Evolutionary conservation across 2,797 vertebrate genomes (phyloP).

Genomic region (Chaetodon trifasciatus): DNA sequence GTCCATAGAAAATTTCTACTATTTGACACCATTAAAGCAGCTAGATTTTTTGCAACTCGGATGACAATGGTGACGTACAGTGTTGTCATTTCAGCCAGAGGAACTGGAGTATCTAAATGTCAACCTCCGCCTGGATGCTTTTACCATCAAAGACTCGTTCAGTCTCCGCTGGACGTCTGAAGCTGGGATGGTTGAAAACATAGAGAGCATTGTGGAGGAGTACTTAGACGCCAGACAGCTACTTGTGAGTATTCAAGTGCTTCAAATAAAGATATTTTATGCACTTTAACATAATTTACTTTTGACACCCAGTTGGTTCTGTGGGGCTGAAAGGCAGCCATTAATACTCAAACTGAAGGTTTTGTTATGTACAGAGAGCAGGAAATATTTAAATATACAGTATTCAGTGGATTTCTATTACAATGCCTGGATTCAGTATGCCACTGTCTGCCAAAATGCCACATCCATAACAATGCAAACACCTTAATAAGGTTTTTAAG

Average conservation of each 20-base stretch:
- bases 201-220: conserved; percentile 87
- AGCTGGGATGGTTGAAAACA: conserved; percentile 90
- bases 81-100: conserved; percentile 80
- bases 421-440: neutral
- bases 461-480: neutral
- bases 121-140: conserved; percentile 87
- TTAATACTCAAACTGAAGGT: no score
- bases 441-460: no score
- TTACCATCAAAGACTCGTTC: conserved; percentile 87
- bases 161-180: conserved; percentile 89
- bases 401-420: neutral
- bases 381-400: neutral
- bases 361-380: neutral
- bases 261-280: neutral
- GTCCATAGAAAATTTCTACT: neutral
- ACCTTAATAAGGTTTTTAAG: neutral
- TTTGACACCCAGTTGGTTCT: neutral
- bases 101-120: conserved; percentile 87
- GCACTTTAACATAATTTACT: neutral
- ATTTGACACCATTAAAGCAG: neutral
- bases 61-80: neutral
- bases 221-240: conserved; percentile 89
- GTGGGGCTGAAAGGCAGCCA: no score
- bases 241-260: conserved; percentile 82
- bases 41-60: neutral